These are phyloP conservation scores for Antedon mediterranea DNA, from an alignment of 53 echinoderm and acorn worm genomes.

Conservation along the genomic window DNA sequence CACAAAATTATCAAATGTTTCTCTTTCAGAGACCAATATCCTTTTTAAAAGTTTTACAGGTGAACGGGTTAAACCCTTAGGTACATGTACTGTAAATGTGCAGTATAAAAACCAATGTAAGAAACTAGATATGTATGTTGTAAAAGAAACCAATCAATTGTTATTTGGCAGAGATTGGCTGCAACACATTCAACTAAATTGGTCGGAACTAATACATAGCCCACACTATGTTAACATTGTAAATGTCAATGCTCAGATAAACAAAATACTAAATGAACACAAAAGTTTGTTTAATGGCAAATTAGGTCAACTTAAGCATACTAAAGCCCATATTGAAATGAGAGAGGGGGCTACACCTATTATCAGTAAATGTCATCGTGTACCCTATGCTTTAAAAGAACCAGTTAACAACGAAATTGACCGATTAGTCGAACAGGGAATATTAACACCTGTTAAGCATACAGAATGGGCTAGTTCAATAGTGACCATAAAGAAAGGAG, in stretches of 20 bases:
- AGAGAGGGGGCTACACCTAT: slow-evolving; percentile 2
- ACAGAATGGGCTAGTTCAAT: slow-evolving; percentile 39
- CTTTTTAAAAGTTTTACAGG: slow-evolving; percentile 9
- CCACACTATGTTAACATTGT: slow-evolving; percentile 11
- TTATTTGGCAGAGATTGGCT: slow-evolving; percentile 17
- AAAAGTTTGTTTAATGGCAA: slow-evolving; percentile 6
- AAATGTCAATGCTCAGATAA: slow-evolving; percentile 1
- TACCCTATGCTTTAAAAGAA: slow-evolving; percentile 4
- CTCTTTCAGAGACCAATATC: neutral
- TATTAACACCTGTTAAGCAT: slow-evolving; percentile 32
- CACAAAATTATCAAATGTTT: slow-evolving; percentile 2
- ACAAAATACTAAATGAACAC: slow-evolving; percentile 12
- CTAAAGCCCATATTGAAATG: slow-evolving; percentile 9
- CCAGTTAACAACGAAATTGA: neutral
- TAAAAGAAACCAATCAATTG: slow-evolving; percentile 15
- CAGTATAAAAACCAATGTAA: slow-evolving; percentile 7
- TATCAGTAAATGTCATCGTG: slow-evolving; percentile 1
- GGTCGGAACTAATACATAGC: slow-evolving; percentile 12
- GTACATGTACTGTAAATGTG: slow-evolving; percentile 5
- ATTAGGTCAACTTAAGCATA: slow-evolving; percentile 9
- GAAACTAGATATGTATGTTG: slow-evolving; percentile 6
- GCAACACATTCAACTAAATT: slow-evolving; percentile 11
- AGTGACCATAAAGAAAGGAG: slow-evolving; percentile 25
- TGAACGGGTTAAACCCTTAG: slow-evolving; percentile 1
- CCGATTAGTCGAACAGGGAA: slow-evolving; percentile 21